Conservation (phyloP, 2,888 invertebrate species). For the Eueremaeus valkanovi region DNA sequence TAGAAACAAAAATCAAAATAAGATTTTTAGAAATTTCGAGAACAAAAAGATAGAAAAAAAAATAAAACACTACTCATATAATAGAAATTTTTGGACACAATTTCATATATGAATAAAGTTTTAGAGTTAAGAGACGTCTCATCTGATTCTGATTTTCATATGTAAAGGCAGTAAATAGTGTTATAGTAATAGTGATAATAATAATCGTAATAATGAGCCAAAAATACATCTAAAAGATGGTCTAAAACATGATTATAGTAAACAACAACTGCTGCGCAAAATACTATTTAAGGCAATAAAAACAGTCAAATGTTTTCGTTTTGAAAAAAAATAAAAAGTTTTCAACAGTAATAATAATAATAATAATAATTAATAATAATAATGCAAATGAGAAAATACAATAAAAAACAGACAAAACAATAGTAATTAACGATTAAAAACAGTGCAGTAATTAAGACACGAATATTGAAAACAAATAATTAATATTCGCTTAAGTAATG, state of each 20-base stretch:
- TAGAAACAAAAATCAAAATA: not conserved
- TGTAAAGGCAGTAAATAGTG: constrained; percentile 23
- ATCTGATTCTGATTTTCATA: no score
- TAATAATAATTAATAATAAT: constrained; percentile 5
- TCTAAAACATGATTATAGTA: not conserved
- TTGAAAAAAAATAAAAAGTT: constrained; percentile 16
- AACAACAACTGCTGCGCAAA: constrained; percentile 19
- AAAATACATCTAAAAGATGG: constrained; percentile 16
- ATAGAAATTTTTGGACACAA: no score
- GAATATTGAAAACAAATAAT: constrained; percentile 15
- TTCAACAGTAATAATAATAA: constrained; percentile 24
- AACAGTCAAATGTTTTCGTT: constrained; percentile 11
- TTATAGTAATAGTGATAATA: not conserved
- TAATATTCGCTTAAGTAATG: constrained; percentile 28
- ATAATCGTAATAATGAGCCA: not conserved
- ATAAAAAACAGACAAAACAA: not conserved
- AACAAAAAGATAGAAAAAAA: not conserved
- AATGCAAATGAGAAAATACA: constrained; percentile 10
- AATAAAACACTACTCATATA: not conserved
- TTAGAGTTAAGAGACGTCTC: not conserved
- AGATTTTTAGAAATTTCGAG: not conserved
- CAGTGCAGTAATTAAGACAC: constrained; percentile 20
- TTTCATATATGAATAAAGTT: not conserved
- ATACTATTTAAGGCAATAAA: constrained; percentile 24
- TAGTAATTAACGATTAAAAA: constrained; percentile 26